phyloP scores from a whole-genome alignment of 2,797 vertebrate species.

The Sebastes oblongus region DNA sequence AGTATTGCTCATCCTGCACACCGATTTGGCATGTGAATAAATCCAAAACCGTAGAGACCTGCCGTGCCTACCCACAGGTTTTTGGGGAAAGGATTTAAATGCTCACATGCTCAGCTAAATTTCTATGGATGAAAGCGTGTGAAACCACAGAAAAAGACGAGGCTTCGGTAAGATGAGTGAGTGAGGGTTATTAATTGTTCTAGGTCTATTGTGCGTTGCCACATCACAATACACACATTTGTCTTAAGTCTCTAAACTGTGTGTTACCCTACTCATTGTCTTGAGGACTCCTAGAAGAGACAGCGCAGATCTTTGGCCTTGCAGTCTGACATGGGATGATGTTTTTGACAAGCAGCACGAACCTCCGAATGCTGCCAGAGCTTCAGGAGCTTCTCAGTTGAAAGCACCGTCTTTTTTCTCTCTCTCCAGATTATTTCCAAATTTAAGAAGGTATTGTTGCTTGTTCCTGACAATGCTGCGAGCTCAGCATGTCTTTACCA shows the following conservation, averaged over 20 bases:
- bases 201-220: not conserved
- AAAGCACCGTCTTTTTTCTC: not conserved
- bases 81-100: not conserved
- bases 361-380: slow-evolving; percentile 13
- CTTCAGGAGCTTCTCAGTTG: slow-evolving; percentile 3
- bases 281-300: not conserved
- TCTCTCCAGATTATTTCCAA: slow-evolving; percentile 25
- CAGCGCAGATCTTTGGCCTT: not conserved
- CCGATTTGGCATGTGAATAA: not conserved
- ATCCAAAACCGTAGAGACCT: not conserved
- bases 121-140: not conserved
- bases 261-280: not conserved
- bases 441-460: slow-evolving; percentile 19
- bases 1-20: not conserved
- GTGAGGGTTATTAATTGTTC: not conserved
- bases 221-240: not conserved
- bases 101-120: not conserved
- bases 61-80: not conserved
- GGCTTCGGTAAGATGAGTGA: not conserved
- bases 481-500: slow-evolving; percentile 38
- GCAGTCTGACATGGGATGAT: not conserved
- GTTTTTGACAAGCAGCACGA: slow-evolving; percentile 4
- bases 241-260: not conserved
- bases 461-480: slow-evolving; percentile 31
- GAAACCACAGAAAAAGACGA: not conserved